phyloP scores from a whole-genome alignment of 2,888 invertebrate species.

The Tuberolachnus salignus region DNA sequence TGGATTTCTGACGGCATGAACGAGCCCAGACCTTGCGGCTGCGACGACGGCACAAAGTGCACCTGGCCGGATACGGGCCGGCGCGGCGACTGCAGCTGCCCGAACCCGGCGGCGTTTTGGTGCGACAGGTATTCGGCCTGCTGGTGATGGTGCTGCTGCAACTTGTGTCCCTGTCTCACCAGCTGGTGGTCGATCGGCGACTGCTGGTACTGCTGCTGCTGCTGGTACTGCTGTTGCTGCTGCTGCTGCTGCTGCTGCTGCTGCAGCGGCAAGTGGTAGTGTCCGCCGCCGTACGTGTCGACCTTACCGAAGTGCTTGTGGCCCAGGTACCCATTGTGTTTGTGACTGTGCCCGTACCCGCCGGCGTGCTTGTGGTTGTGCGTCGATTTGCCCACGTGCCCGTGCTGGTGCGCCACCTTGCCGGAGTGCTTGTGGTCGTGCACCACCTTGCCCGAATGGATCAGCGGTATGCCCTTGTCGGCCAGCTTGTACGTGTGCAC shows the following conservation, averaged over 20 bases:
- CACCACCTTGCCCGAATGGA: conserved; percentile 57
- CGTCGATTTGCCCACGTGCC: conserved; percentile 52
- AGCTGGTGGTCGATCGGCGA: too few species aligned
- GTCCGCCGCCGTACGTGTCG: neutral
- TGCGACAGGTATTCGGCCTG: neutral
- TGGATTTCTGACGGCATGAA: conserved; percentile 43
- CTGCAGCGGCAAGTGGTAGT: neutral
- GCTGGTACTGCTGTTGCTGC: neutral
- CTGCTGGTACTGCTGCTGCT: neutral
- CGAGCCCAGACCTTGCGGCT: conserved; percentile 18
- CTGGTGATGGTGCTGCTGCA: neutral
- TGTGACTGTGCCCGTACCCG: conserved; percentile 48
- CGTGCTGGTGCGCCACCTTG: conserved; percentile 57
- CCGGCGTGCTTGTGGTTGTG: conserved; percentile 56
- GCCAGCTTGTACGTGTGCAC: conserved; percentile 52
- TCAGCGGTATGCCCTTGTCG: conserved; percentile 55
- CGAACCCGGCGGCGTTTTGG: neutral
- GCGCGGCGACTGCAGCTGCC: neutral
- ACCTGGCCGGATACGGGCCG: neutral
- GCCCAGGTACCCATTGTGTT: conserved; percentile 46
- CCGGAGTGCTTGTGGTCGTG: conserved; percentile 58
- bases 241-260: neutral
- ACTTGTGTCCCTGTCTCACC: too few species aligned
- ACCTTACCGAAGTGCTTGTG: conserved; percentile 38
- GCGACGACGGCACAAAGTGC: conserved; percentile 19